These are phyloP conservation scores for Heliconius himera DNA, from an alignment of 1,140 invertebrate genomes.

Conservation along the genomic window DNA sequence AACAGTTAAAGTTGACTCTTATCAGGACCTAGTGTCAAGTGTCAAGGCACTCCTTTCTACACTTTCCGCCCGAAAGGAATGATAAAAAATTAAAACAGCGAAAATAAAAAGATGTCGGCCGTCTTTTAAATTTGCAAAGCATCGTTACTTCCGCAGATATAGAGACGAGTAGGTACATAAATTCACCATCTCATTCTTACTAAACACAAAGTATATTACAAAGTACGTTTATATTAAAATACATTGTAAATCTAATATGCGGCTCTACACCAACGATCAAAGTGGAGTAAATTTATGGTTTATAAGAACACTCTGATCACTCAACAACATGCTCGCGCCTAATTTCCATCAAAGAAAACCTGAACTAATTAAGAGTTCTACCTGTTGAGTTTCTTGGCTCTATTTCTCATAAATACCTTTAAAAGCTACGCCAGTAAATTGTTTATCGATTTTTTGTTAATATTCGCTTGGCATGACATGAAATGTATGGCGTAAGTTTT, in stretches of 20 bases:
- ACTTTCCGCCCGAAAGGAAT: no score
- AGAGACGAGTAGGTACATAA: not conserved
- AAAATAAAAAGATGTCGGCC: not conserved
- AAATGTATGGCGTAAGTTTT: no score
- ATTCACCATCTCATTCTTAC: not conserved
- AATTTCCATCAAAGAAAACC: conserved; percentile 8
- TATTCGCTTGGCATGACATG: not conserved
- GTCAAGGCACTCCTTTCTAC: no score
- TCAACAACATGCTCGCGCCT: not conserved
- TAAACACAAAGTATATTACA: not conserved
- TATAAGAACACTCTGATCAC: conserved; percentile 5
- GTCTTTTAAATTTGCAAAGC: no score
- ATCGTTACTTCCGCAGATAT: not conserved
- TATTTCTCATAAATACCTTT: not conserved
- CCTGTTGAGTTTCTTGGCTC: not conserved
- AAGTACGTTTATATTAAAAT: conserved; percentile 8
- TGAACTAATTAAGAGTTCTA: conserved; percentile 1
- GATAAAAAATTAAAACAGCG: no score
- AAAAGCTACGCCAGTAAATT: not conserved
- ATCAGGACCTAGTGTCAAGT: no score
- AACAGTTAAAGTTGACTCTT: no score
- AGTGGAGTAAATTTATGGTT: not conserved
- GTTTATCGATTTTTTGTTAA: not conserved
- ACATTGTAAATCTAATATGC: not conserved
- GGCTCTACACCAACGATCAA: conserved; percentile 7